phyloP scores from a whole-genome alignment of 37 sponge, comb jelly and placozoan genomes.

The Eunapius fragilis region DNA sequence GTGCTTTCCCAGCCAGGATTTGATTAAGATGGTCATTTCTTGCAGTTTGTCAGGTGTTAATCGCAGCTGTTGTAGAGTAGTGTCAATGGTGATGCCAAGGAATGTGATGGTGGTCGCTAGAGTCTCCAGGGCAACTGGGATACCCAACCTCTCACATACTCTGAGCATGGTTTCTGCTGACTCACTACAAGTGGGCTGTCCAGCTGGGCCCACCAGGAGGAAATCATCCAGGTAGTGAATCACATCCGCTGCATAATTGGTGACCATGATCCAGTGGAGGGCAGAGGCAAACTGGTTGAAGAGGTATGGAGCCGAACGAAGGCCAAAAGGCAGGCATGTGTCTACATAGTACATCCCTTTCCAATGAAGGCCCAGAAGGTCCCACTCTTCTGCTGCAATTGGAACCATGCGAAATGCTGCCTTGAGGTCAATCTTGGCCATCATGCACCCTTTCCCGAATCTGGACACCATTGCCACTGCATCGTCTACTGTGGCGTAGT shows the following conservation, averaged over 20 bases:
- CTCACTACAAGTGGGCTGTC: not conserved
- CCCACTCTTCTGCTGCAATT: slow-evolving; percentile 37
- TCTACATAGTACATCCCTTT: slow-evolving; percentile 15
- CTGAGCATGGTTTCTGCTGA: slow-evolving; percentile 3
- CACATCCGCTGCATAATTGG: slow-evolving; percentile 4
- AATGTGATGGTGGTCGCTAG: slow-evolving; percentile 27
- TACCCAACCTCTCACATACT: not conserved
- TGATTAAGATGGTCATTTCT: not conserved
- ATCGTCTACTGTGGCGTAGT: slow-evolving; percentile 30
- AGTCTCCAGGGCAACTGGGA: not conserved
- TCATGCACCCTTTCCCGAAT: not conserved
- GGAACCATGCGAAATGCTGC: slow-evolving; percentile 47
- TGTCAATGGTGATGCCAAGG: slow-evolving; percentile 17
- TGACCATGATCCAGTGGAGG: slow-evolving; percentile 29
- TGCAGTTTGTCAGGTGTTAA: slow-evolving; percentile 1
- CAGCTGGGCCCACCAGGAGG: not conserved
- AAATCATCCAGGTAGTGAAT: slow-evolving; percentile 54
- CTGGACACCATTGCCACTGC: not conserved
- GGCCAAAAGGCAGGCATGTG: slow-evolving; percentile 44
- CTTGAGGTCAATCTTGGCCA: slow-evolving; percentile 53
- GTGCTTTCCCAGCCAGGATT: not conserved
- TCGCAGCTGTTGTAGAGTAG: slow-evolving; percentile 11
- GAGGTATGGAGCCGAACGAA: slow-evolving; percentile 17
- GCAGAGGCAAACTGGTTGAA: slow-evolving; percentile 24
- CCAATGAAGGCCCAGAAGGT: slow-evolving; percentile 49